Evolutionary conservation across 2,113 vertebrate species (phyloP), one percentile per base, ranked within the genome.

Genomic region (Mobula hypostoma): DNA sequence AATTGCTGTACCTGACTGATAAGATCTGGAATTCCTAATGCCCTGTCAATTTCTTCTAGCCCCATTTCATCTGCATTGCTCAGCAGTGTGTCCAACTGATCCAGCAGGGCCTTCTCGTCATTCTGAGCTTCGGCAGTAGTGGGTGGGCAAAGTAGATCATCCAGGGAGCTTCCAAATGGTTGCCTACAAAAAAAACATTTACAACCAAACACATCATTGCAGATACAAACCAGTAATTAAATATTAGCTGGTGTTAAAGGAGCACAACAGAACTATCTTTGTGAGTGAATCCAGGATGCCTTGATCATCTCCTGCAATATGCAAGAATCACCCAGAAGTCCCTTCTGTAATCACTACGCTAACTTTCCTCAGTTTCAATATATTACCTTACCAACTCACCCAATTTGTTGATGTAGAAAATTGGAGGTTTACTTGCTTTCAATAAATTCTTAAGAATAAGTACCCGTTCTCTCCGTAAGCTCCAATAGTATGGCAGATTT

Each of bases 21-120:
- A 74, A 99, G 98, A 94, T 99, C 98, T 94, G 98, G 98, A 96
- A 99, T 99, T 94, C 99, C 99, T 72, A 99, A 95, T 6, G 99
- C 99, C 95, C 98, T 97, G 95, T 99, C 99, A 9, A 99, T 99
- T 95, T 99, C 99, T 95, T 99, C 98, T 94, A 99, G 96, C 56
- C 98, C 96, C 1, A 97, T 98, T 95, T 97, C 98, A 95, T 99
- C 99, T 0, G 98, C 97, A 1, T 98, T 99, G 94, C 98, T 99
- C 94, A 99, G 96, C 63, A 99, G 96, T 0, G 98, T 98, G 95
- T 99, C 98, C 94, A 99, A 96, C 95, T 99, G 99, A 96, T 99
- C 98, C 94, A 99, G 94, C 94, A 99, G 97, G 0, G 98, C 97
- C 82, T 98, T 97, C 95, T 99, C 99, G 93, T 99, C 99, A 94